Evolutionary conservation across 2,113 vertebrate species (phyloP).

Genomic region (Dipodomys ordii): DNA sequence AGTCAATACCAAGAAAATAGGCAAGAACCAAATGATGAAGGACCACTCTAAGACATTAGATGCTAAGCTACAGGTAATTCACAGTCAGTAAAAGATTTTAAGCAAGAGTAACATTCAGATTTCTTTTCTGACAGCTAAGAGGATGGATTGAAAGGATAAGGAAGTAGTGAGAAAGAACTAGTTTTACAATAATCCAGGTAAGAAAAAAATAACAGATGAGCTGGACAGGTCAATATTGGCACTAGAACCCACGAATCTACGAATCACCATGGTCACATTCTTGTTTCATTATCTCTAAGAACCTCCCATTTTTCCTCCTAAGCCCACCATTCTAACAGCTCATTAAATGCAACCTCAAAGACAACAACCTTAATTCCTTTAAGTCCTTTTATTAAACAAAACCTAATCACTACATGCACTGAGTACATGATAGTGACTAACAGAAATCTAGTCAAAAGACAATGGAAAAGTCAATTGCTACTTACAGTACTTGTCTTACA

Average conservation of each 20-base stretch:
- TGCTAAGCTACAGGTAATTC: constrained; percentile 48
- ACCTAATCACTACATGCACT: constrained; percentile 2
- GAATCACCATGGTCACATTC: neutral
- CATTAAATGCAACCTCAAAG: constrained; percentile 24
- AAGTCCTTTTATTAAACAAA: constrained; percentile 56
- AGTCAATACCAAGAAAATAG: constrained; percentile 24
- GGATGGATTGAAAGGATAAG: neutral
- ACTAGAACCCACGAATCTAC: constrained; percentile 1
- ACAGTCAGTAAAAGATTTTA: constrained; percentile 39
- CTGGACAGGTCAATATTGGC: neutral
- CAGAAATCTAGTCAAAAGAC: constrained; percentile 43
- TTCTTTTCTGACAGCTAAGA: constrained; percentile 44
- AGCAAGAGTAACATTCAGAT: constrained; percentile 47
- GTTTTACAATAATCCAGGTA: neutral
- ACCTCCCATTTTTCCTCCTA: neutral
- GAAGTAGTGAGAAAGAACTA: neutral
- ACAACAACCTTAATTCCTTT: neutral
- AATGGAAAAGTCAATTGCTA: constrained; percentile 31
- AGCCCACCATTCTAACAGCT: constrained; percentile 3
- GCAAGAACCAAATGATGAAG: constrained; percentile 51
- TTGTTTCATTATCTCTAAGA: neutral
- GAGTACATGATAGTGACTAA: constrained; percentile 35
- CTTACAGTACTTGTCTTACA: constrained; percentile 48
- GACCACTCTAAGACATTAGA: constrained; percentile 27
- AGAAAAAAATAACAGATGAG: neutral